Evolutionary conservation across 1,140 invertebrate genomes (phyloP).

Genomic region (Atta texana): DNA sequence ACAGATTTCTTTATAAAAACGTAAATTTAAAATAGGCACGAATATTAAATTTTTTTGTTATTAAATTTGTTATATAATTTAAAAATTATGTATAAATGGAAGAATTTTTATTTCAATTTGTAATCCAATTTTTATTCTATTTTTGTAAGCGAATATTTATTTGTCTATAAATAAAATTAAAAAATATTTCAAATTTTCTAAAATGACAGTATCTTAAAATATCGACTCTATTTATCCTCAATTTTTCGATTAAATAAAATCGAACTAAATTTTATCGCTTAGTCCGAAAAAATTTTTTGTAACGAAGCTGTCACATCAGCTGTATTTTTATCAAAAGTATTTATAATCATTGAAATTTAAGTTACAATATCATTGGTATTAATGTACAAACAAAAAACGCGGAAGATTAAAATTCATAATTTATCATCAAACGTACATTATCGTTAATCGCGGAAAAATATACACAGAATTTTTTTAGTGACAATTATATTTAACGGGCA

Average conservation of each 20-base stretch:
- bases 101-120: background rate
- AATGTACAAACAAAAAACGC: constrained; percentile 43
- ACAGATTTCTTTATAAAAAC: background rate
- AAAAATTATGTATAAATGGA: background rate
- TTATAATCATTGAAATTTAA: constrained; percentile 21
- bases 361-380: constrained; percentile 6
- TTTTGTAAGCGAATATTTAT: background rate
- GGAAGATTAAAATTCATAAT: constrained; percentile 52
- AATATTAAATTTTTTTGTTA: background rate
- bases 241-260: constrained; percentile 18
- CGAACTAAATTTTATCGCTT: background rate
- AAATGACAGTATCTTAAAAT: background rate
- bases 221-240: background rate
- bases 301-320: background rate
- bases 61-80: background rate
- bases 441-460: constrained; percentile 14
- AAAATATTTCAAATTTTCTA: background rate
- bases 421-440: constrained; percentile 21
- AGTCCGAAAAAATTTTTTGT: background rate
- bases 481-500: background rate
- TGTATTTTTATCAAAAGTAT: constrained; percentile 32
- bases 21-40: background rate
- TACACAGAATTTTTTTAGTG: constrained; percentile 21
- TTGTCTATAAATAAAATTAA: background rate
- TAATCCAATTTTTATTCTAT: background rate